These are phyloP conservation scores for Ormyrus rosae DNA, from an alignment of 2,888 invertebrate genomes.

Conservation along the genomic window DNA sequence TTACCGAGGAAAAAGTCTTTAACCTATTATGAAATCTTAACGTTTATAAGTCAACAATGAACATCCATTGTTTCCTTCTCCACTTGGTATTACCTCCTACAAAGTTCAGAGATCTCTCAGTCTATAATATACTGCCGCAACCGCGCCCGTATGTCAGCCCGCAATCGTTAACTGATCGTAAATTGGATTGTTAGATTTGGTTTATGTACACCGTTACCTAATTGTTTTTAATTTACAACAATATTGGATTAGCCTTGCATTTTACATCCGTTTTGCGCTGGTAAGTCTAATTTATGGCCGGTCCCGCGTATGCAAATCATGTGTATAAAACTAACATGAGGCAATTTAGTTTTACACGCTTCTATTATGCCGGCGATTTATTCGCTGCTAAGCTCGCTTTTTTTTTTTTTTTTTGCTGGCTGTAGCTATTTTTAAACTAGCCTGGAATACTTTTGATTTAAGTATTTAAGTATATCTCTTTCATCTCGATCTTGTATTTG, in stretches of 20 bases:
- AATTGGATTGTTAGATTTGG: constrained; percentile 4
- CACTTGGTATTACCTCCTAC: no score
- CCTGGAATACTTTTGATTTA: no score
- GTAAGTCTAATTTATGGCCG: constrained; percentile 4
- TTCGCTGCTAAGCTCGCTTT: background rate
- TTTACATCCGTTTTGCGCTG: background rate
- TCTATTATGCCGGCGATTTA: background rate
- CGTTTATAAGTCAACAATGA: no score
- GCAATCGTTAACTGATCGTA: constrained; percentile 15
- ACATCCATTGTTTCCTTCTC: no score
- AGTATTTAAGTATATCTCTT: no score
- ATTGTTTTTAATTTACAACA: constrained; percentile 2
- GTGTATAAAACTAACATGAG: background rate
- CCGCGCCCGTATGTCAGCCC: background rate
- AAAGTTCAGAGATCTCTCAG: no score
- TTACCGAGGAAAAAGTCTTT: no score
- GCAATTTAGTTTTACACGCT: constrained; percentile 1
- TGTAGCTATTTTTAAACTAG: no score
- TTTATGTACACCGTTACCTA: constrained; percentile 4
- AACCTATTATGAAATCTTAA: no score
- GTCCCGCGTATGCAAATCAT: background rate
- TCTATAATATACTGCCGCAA: background rate
- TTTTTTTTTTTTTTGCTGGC: no score
- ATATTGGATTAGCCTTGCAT: constrained; percentile 5
- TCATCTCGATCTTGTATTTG: no score